Evolutionary conservation across 2,113 vertebrate genomes (phyloP), one percentile per base, ranked within the genome.

Genomic region (Opisthocomus hoazin): DNA sequence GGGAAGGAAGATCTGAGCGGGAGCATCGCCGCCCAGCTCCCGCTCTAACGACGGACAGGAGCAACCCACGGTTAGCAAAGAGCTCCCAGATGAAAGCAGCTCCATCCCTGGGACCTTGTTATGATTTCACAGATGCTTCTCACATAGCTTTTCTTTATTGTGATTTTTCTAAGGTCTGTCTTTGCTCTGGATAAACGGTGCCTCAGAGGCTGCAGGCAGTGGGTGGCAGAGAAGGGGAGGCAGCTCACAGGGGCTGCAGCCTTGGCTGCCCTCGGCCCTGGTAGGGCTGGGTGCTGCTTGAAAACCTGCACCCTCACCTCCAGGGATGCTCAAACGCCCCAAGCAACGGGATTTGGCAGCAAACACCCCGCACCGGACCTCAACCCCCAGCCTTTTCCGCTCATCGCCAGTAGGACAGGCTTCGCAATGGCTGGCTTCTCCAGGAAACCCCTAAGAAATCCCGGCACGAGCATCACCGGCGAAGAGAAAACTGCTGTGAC

Each of bases 1-100:
- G 70, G 83, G 39, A 88, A 83, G 71, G 19, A 70, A 94, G 93
- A 96, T 96, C 95, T 89, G 85, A 96, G 92, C 11, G 1, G 84
- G 51, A 10, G 15, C 85, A 83, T 48, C 0, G 15, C 53, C 6
- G 10, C 37, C 30, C 21, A 0, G 53, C 48, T 93, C 76, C 64
- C 36, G 53, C 84, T 70, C 57, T 95, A 94, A 96, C 17, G 5
- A 94, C 78, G 85, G 85, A 79, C 56, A 65, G 86, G 92, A 96
- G 80, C 84, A 92, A 89, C 77, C 66, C 0, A 3, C 4, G 0
- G 71, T 46, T 80, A 57, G 57, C 65, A 73, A 89, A 95, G 77
- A 89, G 86, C 56, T 93, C 71, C 50, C 64, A 80, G 84, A 96
- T 91, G 56, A 91, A 89, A 94, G 96, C 50, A 51, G 74, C 69